These are phyloP conservation scores for Leucania comma DNA, from an alignment of 2,888 invertebrate species.

Conservation along the genomic window DNA sequence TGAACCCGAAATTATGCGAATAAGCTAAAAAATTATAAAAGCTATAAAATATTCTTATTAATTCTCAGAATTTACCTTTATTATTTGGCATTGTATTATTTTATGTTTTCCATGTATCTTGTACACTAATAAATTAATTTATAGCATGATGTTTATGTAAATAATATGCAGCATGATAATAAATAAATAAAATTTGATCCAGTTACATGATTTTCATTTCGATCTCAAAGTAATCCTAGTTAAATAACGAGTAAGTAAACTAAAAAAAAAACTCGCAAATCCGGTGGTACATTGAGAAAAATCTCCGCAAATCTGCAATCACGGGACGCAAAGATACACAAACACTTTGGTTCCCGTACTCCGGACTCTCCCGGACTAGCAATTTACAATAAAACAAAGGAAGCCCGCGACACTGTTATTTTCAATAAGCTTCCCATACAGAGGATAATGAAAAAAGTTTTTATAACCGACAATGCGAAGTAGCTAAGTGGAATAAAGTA, in stretches of 20 bases:
- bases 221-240: not conserved
- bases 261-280: not conserved
- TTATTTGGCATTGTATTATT: not conserved
- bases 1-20: slow-evolving; percentile 5
- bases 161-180: not conserved
- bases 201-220: not conserved
- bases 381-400: slow-evolving; percentile 83
- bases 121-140: not conserved
- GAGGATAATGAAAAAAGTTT: slow-evolving; percentile 89
- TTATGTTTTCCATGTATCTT: not conserved
- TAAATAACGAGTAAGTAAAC: not conserved
- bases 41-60: too few species aligned
- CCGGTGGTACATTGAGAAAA: not conserved
- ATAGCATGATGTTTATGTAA: not conserved
- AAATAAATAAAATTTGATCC: not conserved
- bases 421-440: slow-evolving; percentile 85
- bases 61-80: too few species aligned
- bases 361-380: slow-evolving; percentile 59
- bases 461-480: slow-evolving; percentile 83
- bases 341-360: slow-evolving; percentile 39
- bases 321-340: slow-evolving; percentile 36
- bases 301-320: slow-evolving; percentile 17
- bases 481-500: slow-evolving; percentile 62
- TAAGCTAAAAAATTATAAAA: slow-evolving; percentile 17
- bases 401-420: slow-evolving; percentile 81